Evolutionary conservation across 2,113 vertebrate species (phyloP).

Genomic region (Sphaerodactylus townsendi): DNA sequence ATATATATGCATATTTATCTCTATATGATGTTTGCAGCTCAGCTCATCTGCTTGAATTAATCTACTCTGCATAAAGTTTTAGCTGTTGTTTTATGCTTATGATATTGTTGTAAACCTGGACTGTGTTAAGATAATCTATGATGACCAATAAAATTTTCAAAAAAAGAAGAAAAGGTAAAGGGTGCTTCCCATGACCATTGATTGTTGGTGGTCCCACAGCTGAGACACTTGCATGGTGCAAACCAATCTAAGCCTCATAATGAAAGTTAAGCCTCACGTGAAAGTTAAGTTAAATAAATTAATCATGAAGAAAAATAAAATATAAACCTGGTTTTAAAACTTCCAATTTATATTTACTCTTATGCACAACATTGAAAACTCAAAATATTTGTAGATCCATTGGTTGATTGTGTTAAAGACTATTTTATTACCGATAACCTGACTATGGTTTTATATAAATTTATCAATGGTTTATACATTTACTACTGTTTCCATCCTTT

Average conservation of each 20-base stretch:
- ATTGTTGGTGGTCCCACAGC: background rate
- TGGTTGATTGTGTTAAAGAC: background rate
- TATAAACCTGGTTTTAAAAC: background rate
- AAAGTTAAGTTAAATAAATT: background rate
- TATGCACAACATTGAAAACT: background rate
- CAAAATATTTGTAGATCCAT: background rate
- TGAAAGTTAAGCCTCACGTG: background rate
- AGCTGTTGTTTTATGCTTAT: background rate
- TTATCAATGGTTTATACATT: slow-evolving; percentile 42
- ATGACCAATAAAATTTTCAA: no score
- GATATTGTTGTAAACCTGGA: background rate
- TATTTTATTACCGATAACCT: background rate
- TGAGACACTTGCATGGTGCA: background rate
- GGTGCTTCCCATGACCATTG: background rate
- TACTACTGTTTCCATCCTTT: slow-evolving; percentile 32
- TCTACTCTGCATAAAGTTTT: background rate
- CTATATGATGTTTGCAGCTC: background rate
- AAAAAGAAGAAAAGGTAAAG: no score
- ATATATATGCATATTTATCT: background rate
- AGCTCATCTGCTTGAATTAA: background rate
- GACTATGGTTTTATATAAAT: slow-evolving; percentile 8
- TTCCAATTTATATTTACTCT: background rate
- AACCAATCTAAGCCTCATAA: background rate
- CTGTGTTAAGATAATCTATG: no score
- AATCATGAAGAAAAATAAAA: background rate